These are phyloP conservation scores for Caerostris darwini DNA, from an alignment of 1,140 invertebrate species.

Conservation along the genomic window DNA sequence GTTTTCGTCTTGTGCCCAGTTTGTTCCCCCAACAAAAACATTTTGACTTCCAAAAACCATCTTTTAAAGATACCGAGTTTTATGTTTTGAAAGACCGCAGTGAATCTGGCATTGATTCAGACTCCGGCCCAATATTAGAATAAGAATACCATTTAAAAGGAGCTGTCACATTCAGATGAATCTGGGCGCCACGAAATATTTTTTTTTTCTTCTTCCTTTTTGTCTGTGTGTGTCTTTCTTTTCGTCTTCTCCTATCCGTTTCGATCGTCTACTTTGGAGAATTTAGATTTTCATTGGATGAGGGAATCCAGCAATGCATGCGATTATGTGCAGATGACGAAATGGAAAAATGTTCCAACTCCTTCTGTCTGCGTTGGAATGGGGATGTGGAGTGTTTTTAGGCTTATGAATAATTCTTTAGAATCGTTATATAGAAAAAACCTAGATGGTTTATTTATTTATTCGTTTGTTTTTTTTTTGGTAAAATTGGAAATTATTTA, in stretches of 20 bases:
- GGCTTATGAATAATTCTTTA: background rate
- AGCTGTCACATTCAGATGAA: slow-evolving; percentile 63
- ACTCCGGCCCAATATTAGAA: slow-evolving; percentile 52
- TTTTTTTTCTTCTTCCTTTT: background rate
- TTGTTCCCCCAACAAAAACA: background rate
- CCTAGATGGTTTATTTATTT: too few relatives aligned
- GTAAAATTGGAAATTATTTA: too few relatives aligned
- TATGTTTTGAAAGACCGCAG: background rate
- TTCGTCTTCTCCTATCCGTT: background rate
- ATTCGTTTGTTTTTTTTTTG: too few relatives aligned
- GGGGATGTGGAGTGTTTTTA: background rate
- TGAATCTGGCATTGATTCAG: slow-evolving; percentile 43
- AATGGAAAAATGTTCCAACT: background rate
- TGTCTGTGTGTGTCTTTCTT: background rate
- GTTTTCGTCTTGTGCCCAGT: slow-evolving; percentile 5
- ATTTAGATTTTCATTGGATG: slow-evolving; percentile 59
- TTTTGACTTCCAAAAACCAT: background rate
- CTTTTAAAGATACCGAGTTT: background rate
- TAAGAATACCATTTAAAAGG: slow-evolving; percentile 66
- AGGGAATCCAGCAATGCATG: slow-evolving; percentile 59
- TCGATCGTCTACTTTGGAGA: background rate
- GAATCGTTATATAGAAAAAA: background rate
- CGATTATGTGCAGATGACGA: slow-evolving; percentile 50
- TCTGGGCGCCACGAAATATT: slow-evolving; percentile 24
- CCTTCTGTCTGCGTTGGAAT: background rate